Evolutionary conservation across 1,140 invertebrate species (phyloP), one percentile per base, ranked within the genome.

Genomic region (Drosophila tristis): DNA sequence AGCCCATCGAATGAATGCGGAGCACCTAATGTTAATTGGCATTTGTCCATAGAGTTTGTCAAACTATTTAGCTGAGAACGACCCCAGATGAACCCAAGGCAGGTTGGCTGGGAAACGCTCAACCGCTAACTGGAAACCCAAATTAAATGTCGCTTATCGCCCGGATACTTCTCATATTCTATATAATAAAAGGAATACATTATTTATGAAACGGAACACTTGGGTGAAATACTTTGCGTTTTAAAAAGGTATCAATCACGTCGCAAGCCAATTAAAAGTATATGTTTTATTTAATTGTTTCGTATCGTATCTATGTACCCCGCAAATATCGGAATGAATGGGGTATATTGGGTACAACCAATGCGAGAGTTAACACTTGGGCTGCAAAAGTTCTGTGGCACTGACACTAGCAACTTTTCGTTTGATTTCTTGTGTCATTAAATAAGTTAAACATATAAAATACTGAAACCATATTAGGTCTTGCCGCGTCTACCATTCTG

Each of bases 241-340:
- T 63, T 54, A 45, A 67, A 35, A 67, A 26, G 64, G 60, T 63
- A 65, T 66, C 47, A 65, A 44, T 44, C 26, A 16, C 43, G 25
- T 66, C 60, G 20, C 39, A 45, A n/a, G 45, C 39, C 64, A 67
- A 67, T 67, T 67, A 67, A 51, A 35, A 44, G 35, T 39, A 39
- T 39, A 39, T 39, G 13, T 39, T 39, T 39, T 39, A 0, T 4
- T 3, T 53, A 67, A 66, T 53, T 44, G 51, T 16, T n/a, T 48
- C n/a, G 35, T 39, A 39, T 11, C 35, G 35, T 13, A 13, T 25
- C 26, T 26, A 42, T 49, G 15, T 6, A 50, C 11, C 25, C 20
- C 50, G 23, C 6, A 29, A 25, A 9, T 16, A 29, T 6, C 4
- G 4, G 31, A 16, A 53, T 9, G 8, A 4, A 2, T n/a, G 5